phyloP scores from a whole-genome alignment of 2,888 invertebrate genomes.

The Microplitis manilae region DNA sequence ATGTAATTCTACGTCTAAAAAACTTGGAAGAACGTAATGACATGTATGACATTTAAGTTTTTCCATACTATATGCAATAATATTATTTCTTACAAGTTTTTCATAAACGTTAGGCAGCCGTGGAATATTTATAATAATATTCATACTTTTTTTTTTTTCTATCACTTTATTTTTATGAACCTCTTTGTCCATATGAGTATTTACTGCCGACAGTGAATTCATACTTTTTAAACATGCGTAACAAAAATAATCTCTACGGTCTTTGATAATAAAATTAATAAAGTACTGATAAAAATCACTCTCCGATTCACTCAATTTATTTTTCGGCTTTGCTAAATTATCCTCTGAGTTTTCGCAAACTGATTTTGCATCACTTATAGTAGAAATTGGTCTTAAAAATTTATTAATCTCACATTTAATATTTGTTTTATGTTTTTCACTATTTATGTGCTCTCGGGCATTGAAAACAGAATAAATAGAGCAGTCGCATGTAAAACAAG shows the following conservation, averaged over 20 bases:
- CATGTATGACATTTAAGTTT: background rate
- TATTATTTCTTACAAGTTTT: background rate
- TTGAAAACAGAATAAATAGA: background rate
- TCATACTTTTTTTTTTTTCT: background rate
- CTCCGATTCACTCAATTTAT: background rate
- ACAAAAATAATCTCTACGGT: background rate
- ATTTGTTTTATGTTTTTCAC: background rate
- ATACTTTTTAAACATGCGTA: background rate
- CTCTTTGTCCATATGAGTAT: background rate
- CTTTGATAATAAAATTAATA: background rate
- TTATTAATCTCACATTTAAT: background rate
- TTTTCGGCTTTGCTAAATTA: too few relatives aligned
- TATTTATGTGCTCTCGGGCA: background rate
- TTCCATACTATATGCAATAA: background rate
- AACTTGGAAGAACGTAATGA: background rate
- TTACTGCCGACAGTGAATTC: background rate
- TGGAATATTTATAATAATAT: background rate
- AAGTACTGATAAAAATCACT: background rate
- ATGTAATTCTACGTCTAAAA: background rate
- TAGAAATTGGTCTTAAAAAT: background rate
- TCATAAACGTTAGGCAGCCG: background rate
- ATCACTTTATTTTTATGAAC: background rate
- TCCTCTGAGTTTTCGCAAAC: too few relatives aligned
- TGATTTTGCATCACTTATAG: background rate
- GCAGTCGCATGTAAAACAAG: background rate